Evolutionary conservation across 2,888 invertebrate species (phyloP).

Genomic region (Ichneumoninae sp.): DNA sequence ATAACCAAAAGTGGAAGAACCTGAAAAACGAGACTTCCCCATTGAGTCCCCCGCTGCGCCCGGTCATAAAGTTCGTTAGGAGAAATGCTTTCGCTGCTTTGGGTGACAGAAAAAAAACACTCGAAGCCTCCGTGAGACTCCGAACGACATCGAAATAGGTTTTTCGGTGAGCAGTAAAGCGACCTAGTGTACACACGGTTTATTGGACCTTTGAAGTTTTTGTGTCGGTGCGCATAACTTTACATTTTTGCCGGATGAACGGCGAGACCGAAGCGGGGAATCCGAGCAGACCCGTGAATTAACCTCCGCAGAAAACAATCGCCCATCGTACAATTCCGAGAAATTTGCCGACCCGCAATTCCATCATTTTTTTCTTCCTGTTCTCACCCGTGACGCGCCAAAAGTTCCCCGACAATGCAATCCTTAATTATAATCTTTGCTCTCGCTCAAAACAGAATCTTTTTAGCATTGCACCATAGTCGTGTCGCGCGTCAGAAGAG

Average conservation of each 20-base stretch:
- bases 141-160: slow-evolving; percentile 25
- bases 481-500: slow-evolving; percentile 4
- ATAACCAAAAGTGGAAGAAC: slow-evolving; percentile 62
- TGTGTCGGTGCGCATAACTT: slow-evolving; percentile 31
- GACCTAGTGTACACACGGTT: slow-evolving; percentile 35
- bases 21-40: slow-evolving; percentile 62
- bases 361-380: not conserved
- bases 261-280: too few relatives aligned
- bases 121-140: slow-evolving; percentile 11
- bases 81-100: slow-evolving; percentile 62
- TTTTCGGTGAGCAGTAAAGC: slow-evolving; percentile 57
- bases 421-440: slow-evolving; percentile 15
- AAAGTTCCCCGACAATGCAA: slow-evolving; percentile 30
- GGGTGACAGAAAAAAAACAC: not conserved
- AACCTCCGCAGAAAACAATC: not conserved
- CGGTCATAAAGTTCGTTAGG: slow-evolving; percentile 56
- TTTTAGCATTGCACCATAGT: not conserved
- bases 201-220: slow-evolving; percentile 46
- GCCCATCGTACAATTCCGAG: slow-evolving; percentile 25
- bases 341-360: not conserved
- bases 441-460: not conserved
- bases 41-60: slow-evolving; percentile 28
- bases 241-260: slow-evolving; percentile 4
- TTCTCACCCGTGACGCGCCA: not conserved
- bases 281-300: slow-evolving; percentile 25